phyloP scores from a whole-genome alignment of 2,797 vertebrate genomes.

The Botia almorhae region DNA sequence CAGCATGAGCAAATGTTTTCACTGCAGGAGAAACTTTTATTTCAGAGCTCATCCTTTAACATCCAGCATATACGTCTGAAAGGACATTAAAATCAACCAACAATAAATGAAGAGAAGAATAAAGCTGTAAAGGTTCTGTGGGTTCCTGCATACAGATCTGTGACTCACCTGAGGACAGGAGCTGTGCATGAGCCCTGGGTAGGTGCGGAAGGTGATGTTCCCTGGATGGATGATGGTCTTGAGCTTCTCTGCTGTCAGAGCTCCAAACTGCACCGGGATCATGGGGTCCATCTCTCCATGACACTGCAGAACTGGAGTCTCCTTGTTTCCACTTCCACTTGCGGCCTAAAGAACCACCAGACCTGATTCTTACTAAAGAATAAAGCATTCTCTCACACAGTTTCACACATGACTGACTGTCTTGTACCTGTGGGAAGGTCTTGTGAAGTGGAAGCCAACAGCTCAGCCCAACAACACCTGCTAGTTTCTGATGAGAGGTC shows the following conservation, averaged over 20 bases:
- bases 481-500: constrained; percentile 92
- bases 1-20: not conserved
- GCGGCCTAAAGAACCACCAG: constrained; percentile 66
- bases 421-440: constrained; percentile 89
- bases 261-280: constrained; percentile 89
- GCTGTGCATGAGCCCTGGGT: constrained; percentile 86
- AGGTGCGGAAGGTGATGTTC: constrained; percentile 90
- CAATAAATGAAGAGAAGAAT: no score
- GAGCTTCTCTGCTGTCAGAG: constrained; percentile 90
- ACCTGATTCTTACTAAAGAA: not conserved
- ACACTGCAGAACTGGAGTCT: constrained; percentile 92
- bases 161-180: constrained; percentile 88
- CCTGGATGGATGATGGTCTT: constrained; percentile 84
- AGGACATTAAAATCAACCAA: no score
- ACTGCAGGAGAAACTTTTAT: no score
- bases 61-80: no score
- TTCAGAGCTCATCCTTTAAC: no score
- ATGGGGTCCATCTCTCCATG: constrained; percentile 91
- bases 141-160: no score
- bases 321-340: constrained; percentile 79
- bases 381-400: not conserved
- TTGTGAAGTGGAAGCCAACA: constrained; percentile 96
- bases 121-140: no score
- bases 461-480: constrained; percentile 93
- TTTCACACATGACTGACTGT: not conserved